phyloP scores from a whole-genome alignment of 2,113 vertebrate genomes.

The Cyanistes caeruleus region DNA sequence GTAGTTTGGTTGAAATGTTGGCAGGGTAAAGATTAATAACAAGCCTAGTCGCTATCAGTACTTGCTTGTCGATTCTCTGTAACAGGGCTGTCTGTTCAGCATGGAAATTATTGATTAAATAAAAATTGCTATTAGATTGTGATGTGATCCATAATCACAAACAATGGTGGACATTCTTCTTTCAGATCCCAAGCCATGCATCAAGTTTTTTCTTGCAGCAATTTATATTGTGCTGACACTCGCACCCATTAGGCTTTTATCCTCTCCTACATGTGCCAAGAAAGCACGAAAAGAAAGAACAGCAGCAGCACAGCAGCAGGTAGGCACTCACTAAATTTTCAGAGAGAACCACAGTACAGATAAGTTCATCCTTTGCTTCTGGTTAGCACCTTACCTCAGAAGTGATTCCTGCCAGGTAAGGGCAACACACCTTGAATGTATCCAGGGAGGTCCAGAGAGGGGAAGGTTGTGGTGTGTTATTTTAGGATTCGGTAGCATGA shows the following conservation, averaged over 20 bases:
- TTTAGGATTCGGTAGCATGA: not conserved
- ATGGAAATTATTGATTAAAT: slow-evolving; percentile 99
- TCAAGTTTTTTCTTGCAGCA: slow-evolving; percentile 81
- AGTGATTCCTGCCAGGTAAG: not conserved
- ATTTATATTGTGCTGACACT: slow-evolving; percentile 86
- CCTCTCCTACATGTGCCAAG: slow-evolving; percentile 68
- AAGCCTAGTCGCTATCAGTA: slow-evolving; percentile 88
- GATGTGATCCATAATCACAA: slow-evolving; percentile 90
- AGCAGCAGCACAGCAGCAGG: slow-evolving; percentile 7
- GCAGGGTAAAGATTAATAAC: slow-evolving; percentile 95
- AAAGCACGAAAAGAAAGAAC: slow-evolving; percentile 56
- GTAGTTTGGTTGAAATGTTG: slow-evolving; percentile 89
- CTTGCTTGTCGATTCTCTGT: slow-evolving; percentile 94
- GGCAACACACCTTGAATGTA: not conserved
- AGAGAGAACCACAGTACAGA: not conserved
- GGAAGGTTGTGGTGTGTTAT: not conserved
- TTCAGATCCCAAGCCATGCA: slow-evolving; percentile 83
- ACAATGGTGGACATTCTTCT: slow-evolving; percentile 81
- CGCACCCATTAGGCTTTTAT: slow-evolving; percentile 74
- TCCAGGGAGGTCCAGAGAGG: not conserved
- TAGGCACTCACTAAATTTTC: slow-evolving; percentile 18
- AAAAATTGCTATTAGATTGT: slow-evolving; percentile 97
- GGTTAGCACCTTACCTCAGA: not conserved
- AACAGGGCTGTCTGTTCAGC: slow-evolving; percentile 92
- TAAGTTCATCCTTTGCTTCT: not conserved